Conservation (phyloP, 1,140 invertebrate genomes). For the Drosophila yakuba region DNA sequence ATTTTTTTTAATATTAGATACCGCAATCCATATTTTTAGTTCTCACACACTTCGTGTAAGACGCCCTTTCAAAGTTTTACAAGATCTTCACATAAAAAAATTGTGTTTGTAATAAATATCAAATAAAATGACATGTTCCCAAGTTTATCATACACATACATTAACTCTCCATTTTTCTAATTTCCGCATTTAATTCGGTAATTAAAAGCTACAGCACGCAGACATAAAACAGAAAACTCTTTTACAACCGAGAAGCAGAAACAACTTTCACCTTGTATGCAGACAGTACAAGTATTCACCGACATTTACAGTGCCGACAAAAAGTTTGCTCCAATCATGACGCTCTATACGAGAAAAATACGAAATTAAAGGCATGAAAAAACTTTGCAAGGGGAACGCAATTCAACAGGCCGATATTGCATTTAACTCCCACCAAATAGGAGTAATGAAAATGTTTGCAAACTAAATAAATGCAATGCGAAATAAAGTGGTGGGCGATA, state of each 20-base stretch:
- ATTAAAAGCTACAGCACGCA: slow-evolving; percentile 36
- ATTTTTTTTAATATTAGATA: too few species aligned
- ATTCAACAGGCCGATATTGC: slow-evolving; percentile 6
- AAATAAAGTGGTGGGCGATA: slow-evolving; percentile 13
- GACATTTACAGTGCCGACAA: slow-evolving; percentile 32
- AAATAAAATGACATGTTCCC: slow-evolving; percentile 21
- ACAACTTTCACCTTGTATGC: slow-evolving; percentile 48
- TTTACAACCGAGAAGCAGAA: slow-evolving; percentile 22
- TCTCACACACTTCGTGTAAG: slow-evolving; percentile 14
- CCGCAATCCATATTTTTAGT: too few species aligned
- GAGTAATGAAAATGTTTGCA: slow-evolving; percentile 56
- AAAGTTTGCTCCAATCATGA: slow-evolving; percentile 41
- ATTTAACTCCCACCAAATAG: slow-evolving; percentile 5
- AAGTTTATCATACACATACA: slow-evolving; percentile 19
- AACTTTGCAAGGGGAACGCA: slow-evolving; percentile 5
- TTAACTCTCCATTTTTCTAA: slow-evolving; percentile 41
- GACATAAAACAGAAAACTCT: slow-evolving; percentile 18
- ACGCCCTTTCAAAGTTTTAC: slow-evolving; percentile 30
- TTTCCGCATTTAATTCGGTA: slow-evolving; percentile 52
- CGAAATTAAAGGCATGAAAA: slow-evolving; percentile 13
- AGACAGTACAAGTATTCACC: slow-evolving; percentile 3
- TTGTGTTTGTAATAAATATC: slow-evolving; percentile 9
- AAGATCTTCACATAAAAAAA: slow-evolving; percentile 28
- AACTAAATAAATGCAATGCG: slow-evolving; percentile 32
- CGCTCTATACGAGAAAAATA: slow-evolving; percentile 8